Percentiles rank a stretch among this genome's conserved stretches.
These are phyloP conservation scores for Sesia apiformis DNA, from an alignment of 2,888 invertebrate species.

Conservation along the genomic window DNA sequence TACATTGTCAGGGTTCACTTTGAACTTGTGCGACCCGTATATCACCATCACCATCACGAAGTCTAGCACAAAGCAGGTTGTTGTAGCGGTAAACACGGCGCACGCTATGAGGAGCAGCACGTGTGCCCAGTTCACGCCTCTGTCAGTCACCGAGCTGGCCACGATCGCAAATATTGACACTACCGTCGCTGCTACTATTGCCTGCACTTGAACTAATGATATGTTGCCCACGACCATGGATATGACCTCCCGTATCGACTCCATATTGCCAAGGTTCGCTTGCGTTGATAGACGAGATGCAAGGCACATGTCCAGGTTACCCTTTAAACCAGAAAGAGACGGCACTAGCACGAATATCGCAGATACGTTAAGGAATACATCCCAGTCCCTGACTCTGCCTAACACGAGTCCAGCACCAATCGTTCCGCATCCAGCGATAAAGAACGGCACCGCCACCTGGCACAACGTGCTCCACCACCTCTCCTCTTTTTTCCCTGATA, in stretches of 20 bases:
- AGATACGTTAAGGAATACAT: constrained; percentile 79
- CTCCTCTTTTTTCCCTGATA: constrained; percentile 77
- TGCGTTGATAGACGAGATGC: constrained; percentile 97
- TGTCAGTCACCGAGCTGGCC: constrained; percentile 81
- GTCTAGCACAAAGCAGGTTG: constrained; percentile 93
- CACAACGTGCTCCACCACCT: constrained; percentile 84
- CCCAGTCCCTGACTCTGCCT: constrained; percentile 89
- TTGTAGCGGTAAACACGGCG: constrained; percentile 91
- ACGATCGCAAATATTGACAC: constrained; percentile 89
- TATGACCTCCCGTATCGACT: constrained; percentile 78
- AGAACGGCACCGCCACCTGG: constrained; percentile 94
- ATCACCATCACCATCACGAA: constrained; percentile 94
- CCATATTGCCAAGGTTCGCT: constrained; percentile 94
- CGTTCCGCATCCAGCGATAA: constrained; percentile 96
- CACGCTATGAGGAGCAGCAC: constrained; percentile 86
- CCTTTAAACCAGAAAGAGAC: constrained; percentile 87
- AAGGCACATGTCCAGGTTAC: constrained; percentile 97
- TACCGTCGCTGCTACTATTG: constrained; percentile 89
- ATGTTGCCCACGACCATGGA: constrained; percentile 93
- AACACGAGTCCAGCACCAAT: constrained; percentile 95
- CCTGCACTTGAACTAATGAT: constrained; percentile 92
- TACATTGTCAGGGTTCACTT: constrained; percentile 96
- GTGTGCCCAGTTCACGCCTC: constrained; percentile 79
- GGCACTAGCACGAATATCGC: constrained; percentile 87
- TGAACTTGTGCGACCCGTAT: constrained; percentile 85